These are phyloP conservation scores for Gymnoscelis rufifasciata DNA, from an alignment of 2,888 invertebrate species.

Conservation along the genomic window DNA sequence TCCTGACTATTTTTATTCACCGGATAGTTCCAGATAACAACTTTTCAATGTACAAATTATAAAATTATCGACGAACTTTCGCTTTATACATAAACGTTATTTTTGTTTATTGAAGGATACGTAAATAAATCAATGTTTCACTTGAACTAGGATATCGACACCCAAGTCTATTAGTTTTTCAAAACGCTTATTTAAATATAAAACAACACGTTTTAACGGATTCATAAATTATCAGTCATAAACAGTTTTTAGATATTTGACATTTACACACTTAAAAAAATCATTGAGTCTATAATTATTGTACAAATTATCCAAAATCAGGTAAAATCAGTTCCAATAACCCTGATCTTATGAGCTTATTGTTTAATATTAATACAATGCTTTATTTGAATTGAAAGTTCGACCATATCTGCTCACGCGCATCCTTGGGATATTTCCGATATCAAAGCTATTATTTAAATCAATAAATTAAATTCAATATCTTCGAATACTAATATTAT, in stretches of 20 bases:
- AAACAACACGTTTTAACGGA: too few relatives aligned
- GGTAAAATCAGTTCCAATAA: constrained; percentile 21
- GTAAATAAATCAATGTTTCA: too few relatives aligned
- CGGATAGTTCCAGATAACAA: not conserved
- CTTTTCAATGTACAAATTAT: not conserved
- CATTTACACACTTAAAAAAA: too few relatives aligned
- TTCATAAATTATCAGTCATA: too few relatives aligned
- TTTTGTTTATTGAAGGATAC: too few relatives aligned
- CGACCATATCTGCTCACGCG: constrained; percentile 41
- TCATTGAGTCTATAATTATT: not conserved
- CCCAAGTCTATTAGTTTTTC: too few relatives aligned
- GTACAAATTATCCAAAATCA: not conserved
- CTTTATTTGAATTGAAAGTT: constrained; percentile 38
- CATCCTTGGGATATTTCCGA: constrained; percentile 28
- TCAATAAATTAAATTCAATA: not conserved
- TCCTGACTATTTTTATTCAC: constrained; percentile 14
- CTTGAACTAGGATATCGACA: too few relatives aligned
- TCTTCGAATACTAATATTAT: not conserved
- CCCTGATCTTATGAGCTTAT: constrained; percentile 31
- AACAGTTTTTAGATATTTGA: too few relatives aligned
- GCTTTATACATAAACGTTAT: too few relatives aligned
- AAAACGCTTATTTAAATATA: too few relatives aligned
- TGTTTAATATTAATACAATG: constrained; percentile 35
- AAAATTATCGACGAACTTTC: too few relatives aligned
- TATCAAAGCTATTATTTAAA: constrained; percentile 8